Percentiles rank a stretch among this genome's conserved stretches.
Conservation (phyloP, 2,888 invertebrate genomes). For the Pristionchus mayeri region DNA sequence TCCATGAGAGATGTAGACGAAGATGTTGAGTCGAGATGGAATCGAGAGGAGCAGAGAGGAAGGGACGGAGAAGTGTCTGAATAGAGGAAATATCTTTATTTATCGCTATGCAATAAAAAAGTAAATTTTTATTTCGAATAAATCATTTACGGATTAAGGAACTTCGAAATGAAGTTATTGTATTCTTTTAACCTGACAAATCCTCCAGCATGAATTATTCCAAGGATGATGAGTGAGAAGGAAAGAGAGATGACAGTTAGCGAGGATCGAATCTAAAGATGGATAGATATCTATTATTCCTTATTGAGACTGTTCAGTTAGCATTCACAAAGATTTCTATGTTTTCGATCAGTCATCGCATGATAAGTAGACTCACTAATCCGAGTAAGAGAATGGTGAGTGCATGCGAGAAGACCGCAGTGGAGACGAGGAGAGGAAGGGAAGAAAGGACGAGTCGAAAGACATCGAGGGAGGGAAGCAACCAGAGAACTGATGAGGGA, state of each 20-base stretch:
- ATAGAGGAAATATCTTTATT: too few species aligned
- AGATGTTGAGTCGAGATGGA: constrained; percentile 38
- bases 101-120: too few species aligned
- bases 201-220: constrained; percentile 37
- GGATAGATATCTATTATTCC: too few species aligned
- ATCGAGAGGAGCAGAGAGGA: constrained; percentile 18
- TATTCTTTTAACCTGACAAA: neutral
- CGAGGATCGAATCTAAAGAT: constrained; percentile 26
- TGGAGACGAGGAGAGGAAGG: neutral
- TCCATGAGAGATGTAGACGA: constrained; percentile 40
- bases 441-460: neutral
- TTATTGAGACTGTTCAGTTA: too few species aligned
- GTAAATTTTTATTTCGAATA: too few species aligned
- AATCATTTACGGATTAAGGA: too few species aligned
- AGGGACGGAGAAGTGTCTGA: constrained; percentile 1
- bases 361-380: neutral
- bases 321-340: too few species aligned
- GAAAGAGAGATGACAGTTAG: neutral
- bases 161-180: too few species aligned
- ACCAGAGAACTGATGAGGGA: constrained; percentile 10
- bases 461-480: neutral
- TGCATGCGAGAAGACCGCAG: neutral
- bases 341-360: too few species aligned
- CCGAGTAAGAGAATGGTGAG: neutral
- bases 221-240: neutral